Conservation (phyloP, 2,113 vertebrate species). For the Dunckerocampus dactyliophorus region DNA sequence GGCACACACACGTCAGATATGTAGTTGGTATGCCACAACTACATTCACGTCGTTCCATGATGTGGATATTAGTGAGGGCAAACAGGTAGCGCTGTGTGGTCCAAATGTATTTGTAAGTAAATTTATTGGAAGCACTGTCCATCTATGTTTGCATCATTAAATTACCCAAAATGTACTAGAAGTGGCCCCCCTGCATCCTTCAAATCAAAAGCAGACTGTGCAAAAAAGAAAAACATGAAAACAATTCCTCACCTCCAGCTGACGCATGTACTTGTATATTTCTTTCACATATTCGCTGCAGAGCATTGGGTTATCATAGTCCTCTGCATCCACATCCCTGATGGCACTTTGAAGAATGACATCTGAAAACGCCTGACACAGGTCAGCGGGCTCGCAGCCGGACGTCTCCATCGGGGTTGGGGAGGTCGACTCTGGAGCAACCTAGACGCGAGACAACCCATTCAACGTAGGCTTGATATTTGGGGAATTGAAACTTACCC, state of each 20-base stretch:
- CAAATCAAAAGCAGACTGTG: no score
- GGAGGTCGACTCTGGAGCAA: slow-evolving; percentile 38
- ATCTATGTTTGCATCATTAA: no score
- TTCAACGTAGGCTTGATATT: not conserved
- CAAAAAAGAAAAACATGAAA: no score
- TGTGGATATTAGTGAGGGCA: no score
- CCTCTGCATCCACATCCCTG: slow-evolving; percentile 76
- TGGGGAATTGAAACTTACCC: slow-evolving; percentile 32
- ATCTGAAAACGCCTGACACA: slow-evolving; percentile 79
- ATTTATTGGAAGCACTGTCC: no score
- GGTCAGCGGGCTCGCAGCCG: slow-evolving; percentile 61
- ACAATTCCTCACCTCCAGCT: slow-evolving; percentile 78
- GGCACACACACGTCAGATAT: no score
- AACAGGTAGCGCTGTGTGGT: no score
- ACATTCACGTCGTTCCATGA: no score
- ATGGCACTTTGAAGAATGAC: slow-evolving; percentile 71
- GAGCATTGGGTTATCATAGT: slow-evolving; percentile 73
- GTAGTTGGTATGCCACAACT: no score
- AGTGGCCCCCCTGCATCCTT: not conserved
- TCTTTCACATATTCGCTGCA: slow-evolving; percentile 83
- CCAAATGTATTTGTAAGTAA: no score
- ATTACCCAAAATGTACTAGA: not conserved
- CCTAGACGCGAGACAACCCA: not conserved
- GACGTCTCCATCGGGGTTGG: slow-evolving; percentile 72
- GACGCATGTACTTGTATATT: slow-evolving; percentile 80